Evolutionary conservation across 2,888 invertebrate species (phyloP).

Genomic region (Nymphalis urticae): DNA sequence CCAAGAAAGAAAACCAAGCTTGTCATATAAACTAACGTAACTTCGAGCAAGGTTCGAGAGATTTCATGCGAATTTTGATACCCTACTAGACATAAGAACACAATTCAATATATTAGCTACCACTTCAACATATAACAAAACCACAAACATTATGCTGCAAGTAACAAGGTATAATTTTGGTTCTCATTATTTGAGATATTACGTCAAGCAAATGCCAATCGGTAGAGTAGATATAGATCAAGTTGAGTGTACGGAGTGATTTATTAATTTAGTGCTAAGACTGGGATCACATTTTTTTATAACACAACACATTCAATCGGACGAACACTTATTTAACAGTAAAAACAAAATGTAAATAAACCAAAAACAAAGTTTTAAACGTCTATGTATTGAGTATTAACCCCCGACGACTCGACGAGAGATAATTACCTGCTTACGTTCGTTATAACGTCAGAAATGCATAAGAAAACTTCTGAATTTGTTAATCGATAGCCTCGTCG

Average conservation of each 20-base stretch:
- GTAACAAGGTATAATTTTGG: conserved; percentile 25
- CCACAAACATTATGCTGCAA: conserved; percentile 19
- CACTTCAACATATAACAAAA: conserved; percentile 23
- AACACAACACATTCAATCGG: conserved; percentile 26
- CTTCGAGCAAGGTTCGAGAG: conserved; percentile 36
- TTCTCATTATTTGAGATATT: conserved; percentile 19
- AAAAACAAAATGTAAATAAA: conserved; percentile 21
- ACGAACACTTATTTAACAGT: conserved; percentile 18
- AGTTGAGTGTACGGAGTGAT: conserved; percentile 25
- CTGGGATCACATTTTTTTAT: conserved; percentile 18
- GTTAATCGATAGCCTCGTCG: conserved; percentile 6
- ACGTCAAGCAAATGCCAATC: conserved; percentile 31
- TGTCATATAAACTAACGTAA: conserved; percentile 31
- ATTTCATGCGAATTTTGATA: conserved; percentile 42
- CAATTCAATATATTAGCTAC: conserved; percentile 26
- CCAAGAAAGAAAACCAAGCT: neutral
- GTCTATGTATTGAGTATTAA: conserved; percentile 21
- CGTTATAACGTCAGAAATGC: neutral
- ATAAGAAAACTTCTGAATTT: conserved; percentile 6
- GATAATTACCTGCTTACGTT: neutral
- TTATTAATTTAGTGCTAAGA: conserved; percentile 28
- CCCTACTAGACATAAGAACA: conserved; percentile 29
- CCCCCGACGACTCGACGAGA: conserved; percentile 26
- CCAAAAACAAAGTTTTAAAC: conserved; percentile 21
- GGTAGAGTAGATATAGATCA: conserved; percentile 14